Base-by-base conservation (phyloP, 92 coral and sea anemone genomes). In the Umimayanthus chanpuru region DNA sequence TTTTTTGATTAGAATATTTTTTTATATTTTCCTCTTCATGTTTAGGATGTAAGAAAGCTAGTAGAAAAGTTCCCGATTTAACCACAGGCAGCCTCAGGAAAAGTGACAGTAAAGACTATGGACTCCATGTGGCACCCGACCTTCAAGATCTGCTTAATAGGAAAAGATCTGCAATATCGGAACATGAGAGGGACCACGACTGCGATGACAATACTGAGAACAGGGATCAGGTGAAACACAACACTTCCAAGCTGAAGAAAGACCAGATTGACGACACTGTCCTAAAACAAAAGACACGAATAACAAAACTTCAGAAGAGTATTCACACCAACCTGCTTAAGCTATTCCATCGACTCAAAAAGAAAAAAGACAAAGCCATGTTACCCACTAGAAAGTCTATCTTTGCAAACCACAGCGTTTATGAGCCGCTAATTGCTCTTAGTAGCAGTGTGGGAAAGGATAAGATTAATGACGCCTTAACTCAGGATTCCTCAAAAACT, bases 321-420 rank as follows among this genome's bases (percentile, higher is more conserved):
- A 95, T 95, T 76, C 98, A 95, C 78, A 91, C 40, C 26, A 95
- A 95, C 82, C 79, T 95, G 29, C 44, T 95, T 9, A 95, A 81
- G 68, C 90, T 95, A 25, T 95, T 95, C 76, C 98, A 95, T 80
- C 94, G 91, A 77, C 80, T 95, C 29, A 93, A 89, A 50, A 89
- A 79, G 1, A 23, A 25, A 28, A 70, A 71, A 40, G 73, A 83
- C 7, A 70, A 43, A 32, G 21, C 85, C 66, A 20, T 23, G 36
- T 12, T 81, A 23, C 87, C 87, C 4, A 83, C 65, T 6, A 83
- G 68, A 70, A 83, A 83, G 55, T 68, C 66, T n/a, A 70, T 47
- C 53, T 83, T 83, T 16, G 87, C 78, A 71, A 83, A 83, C 87
- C 78, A 70, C 67, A 83, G 87, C 2, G 68, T 70, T 49, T 70